Evolutionary conservation across 2,888 invertebrate genomes (phyloP).

Genomic region (Xiphydria camelus): DNA sequence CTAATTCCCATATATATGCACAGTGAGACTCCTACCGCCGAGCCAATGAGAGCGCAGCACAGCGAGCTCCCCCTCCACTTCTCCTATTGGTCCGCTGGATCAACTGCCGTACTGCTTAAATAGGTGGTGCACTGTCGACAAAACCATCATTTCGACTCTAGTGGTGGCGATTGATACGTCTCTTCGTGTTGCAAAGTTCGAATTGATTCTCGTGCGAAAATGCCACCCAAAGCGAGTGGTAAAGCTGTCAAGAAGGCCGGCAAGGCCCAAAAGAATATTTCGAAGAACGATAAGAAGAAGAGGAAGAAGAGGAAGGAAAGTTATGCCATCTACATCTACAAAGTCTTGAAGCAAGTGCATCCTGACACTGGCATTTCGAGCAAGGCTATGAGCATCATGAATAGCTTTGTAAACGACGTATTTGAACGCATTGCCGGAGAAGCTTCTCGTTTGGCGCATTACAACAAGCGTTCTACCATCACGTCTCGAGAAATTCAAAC

Average conservation of each 20-base stretch:
- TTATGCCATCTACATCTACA: slow-evolving; percentile 60
- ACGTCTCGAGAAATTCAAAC: slow-evolving; percentile 72
- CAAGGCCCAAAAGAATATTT: slow-evolving; percentile 54
- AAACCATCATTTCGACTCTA: neutral
- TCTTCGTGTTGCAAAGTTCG: no score
- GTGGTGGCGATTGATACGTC: no score
- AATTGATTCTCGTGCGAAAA: no score
- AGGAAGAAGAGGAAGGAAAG: slow-evolving; percentile 55
- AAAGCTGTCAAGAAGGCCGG: slow-evolving; percentile 61
- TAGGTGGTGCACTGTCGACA: no score
- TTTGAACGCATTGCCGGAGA: slow-evolving; percentile 45
- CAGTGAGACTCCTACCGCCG: no score
- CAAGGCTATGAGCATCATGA: slow-evolving; percentile 64
- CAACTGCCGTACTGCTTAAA: no score
- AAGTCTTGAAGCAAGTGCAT: slow-evolving; percentile 62
- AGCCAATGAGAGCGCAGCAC: no score
- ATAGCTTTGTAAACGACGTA: slow-evolving; percentile 52
- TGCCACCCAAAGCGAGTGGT: slow-evolving; percentile 54
- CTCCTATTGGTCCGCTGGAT: no score
- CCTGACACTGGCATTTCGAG: slow-evolving; percentile 61
- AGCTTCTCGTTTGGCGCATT: slow-evolving; percentile 38
- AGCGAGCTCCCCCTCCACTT: no score
- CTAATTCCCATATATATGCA: no score
- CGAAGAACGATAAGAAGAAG: slow-evolving; percentile 54
- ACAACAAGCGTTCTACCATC: slow-evolving; percentile 63